Percentiles rank a stretch among this genome's conserved stretches.
phyloP scores from a whole-genome alignment of 2,888 invertebrate species.

The Cantharis rufa region DNA sequence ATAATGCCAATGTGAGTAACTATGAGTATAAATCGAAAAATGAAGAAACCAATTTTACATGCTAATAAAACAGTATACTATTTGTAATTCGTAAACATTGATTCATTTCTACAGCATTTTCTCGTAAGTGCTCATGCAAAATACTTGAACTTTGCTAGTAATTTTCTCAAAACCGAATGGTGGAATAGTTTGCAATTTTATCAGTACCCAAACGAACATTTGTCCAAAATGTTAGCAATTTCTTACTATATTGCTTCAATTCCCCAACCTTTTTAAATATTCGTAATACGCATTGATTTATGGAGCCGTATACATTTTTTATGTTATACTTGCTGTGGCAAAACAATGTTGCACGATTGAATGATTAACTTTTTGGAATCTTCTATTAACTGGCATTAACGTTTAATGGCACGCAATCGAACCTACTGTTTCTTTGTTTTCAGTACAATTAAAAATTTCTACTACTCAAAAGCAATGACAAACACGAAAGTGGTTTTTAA shows the following conservation, averaged over 20 bases:
- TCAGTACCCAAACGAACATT: too few relatives aligned
- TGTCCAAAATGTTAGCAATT: too few relatives aligned
- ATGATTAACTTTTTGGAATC: constrained; percentile 1
- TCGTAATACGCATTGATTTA: neutral
- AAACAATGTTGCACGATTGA: neutral
- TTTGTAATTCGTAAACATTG: too few relatives aligned
- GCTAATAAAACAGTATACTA: too few relatives aligned
- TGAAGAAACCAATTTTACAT: too few relatives aligned
- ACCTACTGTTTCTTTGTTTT: constrained; percentile 13
- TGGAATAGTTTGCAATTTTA: too few relatives aligned
- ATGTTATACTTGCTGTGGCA: neutral
- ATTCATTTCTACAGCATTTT: too few relatives aligned
- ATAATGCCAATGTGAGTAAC: too few relatives aligned
- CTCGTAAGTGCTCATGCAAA: too few relatives aligned
- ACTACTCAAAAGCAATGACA: constrained; percentile 10
- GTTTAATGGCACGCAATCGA: constrained; percentile 17
- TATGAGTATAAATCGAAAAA: too few relatives aligned
- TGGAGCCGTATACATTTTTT: neutral
- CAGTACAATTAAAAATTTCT: constrained; percentile 18
- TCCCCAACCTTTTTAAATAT: too few relatives aligned
- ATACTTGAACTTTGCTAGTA: neutral
- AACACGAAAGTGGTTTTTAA: constrained; percentile 14
- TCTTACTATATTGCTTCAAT: too few relatives aligned
- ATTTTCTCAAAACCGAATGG: neutral
- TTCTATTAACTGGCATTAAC: constrained; percentile 8